Conservation (phyloP, 1,140 invertebrate species). For the Pseudomyrmex flavicornis region DNA sequence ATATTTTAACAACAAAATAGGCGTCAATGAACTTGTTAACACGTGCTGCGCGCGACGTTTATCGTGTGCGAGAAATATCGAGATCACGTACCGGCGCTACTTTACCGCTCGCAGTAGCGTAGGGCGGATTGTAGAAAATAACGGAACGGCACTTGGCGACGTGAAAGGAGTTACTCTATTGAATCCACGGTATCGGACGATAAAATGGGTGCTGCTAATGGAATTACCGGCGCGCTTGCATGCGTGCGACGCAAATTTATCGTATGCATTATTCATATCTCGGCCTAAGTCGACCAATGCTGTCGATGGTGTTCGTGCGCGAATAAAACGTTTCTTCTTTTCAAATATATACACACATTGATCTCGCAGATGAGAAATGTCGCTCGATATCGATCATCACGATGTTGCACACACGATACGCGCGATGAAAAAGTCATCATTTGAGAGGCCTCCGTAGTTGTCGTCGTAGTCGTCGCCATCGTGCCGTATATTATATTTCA, state of each 20-base stretch:
- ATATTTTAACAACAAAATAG: neutral
- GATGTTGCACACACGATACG: slow-evolving; percentile 17
- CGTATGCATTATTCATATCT: slow-evolving; percentile 74
- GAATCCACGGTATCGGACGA: slow-evolving; percentile 62
- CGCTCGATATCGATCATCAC: slow-evolving; percentile 33
- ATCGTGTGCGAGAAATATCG: slow-evolving; percentile 47
- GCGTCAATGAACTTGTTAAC: slow-evolving; percentile 38
- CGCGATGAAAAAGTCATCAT: slow-evolving; percentile 4
- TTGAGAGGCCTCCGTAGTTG: slow-evolving; percentile 10
- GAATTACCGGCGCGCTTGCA: slow-evolving; percentile 69
- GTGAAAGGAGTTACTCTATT: slow-evolving; percentile 57
- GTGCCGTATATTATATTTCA: slow-evolving; percentile 51
- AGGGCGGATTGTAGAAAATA: slow-evolving; percentile 34
- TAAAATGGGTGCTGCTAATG: slow-evolving; percentile 68
- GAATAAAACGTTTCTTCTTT: slow-evolving; percentile 40
- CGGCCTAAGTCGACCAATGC: slow-evolving; percentile 44
- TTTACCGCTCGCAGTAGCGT: slow-evolving; percentile 15
- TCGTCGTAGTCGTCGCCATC: neutral
- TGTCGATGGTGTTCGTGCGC: slow-evolving; percentile 28
- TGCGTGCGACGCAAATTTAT: slow-evolving; percentile 72
- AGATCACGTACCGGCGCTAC: slow-evolving; percentile 34
- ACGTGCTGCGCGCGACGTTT: slow-evolving; percentile 29
- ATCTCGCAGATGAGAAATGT: slow-evolving; percentile 21
- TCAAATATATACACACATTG: neutral
- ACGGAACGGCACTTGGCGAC: slow-evolving; percentile 42